These are phyloP conservation scores for Azemiops feae DNA, from an alignment of 2,113 vertebrate species.

Conservation along the genomic window DNA sequence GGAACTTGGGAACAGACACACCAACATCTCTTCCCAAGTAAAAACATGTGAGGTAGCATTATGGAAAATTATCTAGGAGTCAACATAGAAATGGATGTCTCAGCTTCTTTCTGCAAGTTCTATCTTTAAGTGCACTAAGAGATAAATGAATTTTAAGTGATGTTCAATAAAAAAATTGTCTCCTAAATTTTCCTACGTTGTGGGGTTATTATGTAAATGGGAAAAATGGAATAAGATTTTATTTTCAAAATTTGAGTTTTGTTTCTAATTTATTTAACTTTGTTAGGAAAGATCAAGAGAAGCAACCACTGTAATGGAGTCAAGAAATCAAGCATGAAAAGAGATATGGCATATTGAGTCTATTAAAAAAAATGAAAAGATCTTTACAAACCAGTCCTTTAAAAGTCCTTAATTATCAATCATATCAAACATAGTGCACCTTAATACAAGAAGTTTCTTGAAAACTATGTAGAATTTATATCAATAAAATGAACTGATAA, in stretches of 20 bases:
- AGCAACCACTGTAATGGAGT: not conserved
- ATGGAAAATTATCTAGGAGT: not conserved
- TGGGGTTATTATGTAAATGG: not conserved
- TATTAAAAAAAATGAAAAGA: not conserved
- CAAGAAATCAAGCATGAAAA: slow-evolving; percentile 6
- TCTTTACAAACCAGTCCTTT: not conserved
- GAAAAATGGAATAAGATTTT: not conserved
- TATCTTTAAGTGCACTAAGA: not conserved
- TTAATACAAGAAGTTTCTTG: not conserved
- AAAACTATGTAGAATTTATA: not conserved
- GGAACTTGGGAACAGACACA: not conserved
- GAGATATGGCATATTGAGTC: not conserved
- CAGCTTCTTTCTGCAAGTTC: not conserved
- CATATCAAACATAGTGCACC: not conserved
- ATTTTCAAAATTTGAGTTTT: slow-evolving; percentile 1
- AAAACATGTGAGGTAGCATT: not conserved
- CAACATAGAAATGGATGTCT: not conserved
- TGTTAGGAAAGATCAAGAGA: not conserved
- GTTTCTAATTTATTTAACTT: not conserved
- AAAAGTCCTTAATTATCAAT: not conserved
- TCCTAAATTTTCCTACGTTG: not conserved
- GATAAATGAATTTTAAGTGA: not conserved
- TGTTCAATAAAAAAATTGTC: not conserved
- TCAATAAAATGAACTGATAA: not conserved
- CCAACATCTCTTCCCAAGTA: not conserved